phyloP scores from a whole-genome alignment of 2,113 vertebrate species.

The Serilophus lunatus region DNA sequence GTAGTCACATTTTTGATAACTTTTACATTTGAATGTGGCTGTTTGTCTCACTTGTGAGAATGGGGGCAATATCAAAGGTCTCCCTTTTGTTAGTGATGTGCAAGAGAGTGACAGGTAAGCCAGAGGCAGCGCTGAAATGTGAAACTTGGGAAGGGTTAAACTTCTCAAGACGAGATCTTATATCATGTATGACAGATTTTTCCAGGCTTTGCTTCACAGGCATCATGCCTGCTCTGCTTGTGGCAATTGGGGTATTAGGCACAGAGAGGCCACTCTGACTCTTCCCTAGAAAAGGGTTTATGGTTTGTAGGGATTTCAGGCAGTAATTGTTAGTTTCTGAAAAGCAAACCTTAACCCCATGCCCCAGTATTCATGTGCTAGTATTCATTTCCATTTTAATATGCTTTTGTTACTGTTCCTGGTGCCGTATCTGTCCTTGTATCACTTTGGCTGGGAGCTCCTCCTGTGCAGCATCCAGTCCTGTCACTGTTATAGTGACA shows the following conservation, averaged over 20 bases:
- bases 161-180: background rate
- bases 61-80: background rate
- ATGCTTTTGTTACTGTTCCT: background rate
- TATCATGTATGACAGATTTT: background rate
- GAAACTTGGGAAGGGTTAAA: background rate
- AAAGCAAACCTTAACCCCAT: background rate
- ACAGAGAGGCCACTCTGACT: background rate
- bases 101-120: background rate
- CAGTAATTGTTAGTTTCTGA: background rate
- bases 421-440: background rate
- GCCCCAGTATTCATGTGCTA: background rate
- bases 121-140: background rate
- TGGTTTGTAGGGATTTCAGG: slow-evolving; percentile 6
- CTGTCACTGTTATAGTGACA: background rate
- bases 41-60: background rate
- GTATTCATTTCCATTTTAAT: background rate
- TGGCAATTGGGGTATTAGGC: background rate
- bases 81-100: background rate
- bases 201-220: background rate
- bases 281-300: background rate
- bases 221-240: background rate
- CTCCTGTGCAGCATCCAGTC: background rate
- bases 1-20: background rate
- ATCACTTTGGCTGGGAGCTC: background rate
- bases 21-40: background rate